Percentiles rank a stretch among this genome's conserved stretches.
phyloP scores from a whole-genome alignment of 1,140 invertebrate genomes.

The Hycleus cichorii region DNA sequence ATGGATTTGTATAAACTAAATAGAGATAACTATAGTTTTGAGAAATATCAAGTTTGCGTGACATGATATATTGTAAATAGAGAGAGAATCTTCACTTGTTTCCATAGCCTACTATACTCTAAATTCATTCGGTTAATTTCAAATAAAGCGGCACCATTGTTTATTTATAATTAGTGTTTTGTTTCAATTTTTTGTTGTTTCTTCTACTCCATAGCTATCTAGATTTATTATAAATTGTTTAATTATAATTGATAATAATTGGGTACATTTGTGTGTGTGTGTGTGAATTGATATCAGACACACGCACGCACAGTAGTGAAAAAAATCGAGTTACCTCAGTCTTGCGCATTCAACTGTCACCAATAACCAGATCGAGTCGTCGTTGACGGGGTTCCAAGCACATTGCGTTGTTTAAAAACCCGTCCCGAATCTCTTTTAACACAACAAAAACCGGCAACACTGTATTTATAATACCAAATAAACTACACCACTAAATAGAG shows the following conservation, averaged over 20 bases:
- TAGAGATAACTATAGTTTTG: too few species aligned
- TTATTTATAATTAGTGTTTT: too few species aligned
- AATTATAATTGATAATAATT: too few species aligned
- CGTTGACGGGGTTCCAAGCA: constrained; percentile 15
- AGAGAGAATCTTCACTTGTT: constrained; percentile 15
- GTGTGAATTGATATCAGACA: too few species aligned
- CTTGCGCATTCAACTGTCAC: constrained; percentile 36
- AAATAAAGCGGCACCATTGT: too few species aligned
- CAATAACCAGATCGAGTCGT: constrained; percentile 5
- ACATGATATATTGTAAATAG: constrained; percentile 28
- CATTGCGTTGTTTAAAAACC: constrained; percentile 30
- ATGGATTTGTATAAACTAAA: too few species aligned
- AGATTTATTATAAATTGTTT: too few species aligned
- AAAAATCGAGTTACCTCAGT: constrained; percentile 36
- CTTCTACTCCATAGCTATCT: too few species aligned
- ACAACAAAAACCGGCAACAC: constrained; percentile 18
- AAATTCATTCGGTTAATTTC: too few species aligned
- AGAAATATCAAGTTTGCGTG: constrained; percentile 9
- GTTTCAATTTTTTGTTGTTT: too few species aligned
- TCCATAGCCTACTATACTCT: constrained; percentile 1
- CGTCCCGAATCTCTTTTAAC: constrained; percentile 9
- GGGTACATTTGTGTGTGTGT: too few species aligned
- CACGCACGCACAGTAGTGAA: constrained; percentile 28
- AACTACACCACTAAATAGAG: too few species aligned
- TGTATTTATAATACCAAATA: not conserved